Evolutionary conservation across 2,888 invertebrate species (phyloP).

Genomic region (Ochropacha duplaris): DNA sequence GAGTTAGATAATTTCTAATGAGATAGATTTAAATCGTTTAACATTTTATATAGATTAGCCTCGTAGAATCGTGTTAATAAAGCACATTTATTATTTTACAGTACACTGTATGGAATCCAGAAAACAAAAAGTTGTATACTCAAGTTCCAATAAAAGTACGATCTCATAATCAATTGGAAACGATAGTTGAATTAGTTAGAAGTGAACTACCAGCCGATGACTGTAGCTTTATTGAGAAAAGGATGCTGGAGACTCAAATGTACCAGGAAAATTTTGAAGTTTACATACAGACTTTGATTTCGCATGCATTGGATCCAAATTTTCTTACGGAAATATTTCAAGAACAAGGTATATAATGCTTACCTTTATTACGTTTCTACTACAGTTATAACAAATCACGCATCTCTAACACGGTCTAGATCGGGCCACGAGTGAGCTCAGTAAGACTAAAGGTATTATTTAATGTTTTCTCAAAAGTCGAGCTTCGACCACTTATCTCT

Average conservation of each 20-base stretch:
- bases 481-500: no score
- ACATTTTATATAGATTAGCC: no score
- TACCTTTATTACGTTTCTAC: no score
- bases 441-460: no score
- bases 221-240: slow-evolving; percentile 87
- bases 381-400: no score
- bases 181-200: slow-evolving; percentile 90
- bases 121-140: slow-evolving; percentile 90
- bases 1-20: slow-evolving; percentile 56
- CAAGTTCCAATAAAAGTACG: slow-evolving; percentile 90
- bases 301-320: slow-evolving; percentile 94
- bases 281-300: slow-evolving; percentile 94
- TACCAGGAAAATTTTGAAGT: slow-evolving; percentile 95
- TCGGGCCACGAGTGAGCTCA: no score
- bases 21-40: background rate
- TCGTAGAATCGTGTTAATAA: background rate
- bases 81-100: slow-evolving; percentile 55
- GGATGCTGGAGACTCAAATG: slow-evolving; percentile 88
- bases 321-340: slow-evolving; percentile 94
- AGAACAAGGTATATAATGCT: slow-evolving; percentile 88
- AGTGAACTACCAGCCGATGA: slow-evolving; percentile 88
- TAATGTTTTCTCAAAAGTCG: no score
- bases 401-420: no score
- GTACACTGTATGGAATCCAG: slow-evolving; percentile 94
- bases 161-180: slow-evolving; percentile 89